Evolutionary conservation across 2,797 vertebrate genomes (phyloP), one percentile per base, ranked within the genome.

Genomic region (Dryobates pubescens): DNA sequence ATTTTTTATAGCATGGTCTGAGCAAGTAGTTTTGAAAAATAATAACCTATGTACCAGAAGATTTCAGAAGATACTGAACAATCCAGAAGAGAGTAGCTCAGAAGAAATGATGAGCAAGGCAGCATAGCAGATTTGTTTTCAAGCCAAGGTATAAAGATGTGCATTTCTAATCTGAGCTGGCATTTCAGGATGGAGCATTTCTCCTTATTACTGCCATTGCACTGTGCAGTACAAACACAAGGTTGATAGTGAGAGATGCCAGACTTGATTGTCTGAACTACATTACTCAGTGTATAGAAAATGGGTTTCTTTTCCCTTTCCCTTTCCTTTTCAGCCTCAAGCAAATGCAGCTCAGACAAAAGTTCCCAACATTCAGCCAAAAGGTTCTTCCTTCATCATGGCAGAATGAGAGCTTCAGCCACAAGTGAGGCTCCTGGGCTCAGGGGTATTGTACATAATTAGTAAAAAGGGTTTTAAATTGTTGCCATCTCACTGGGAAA

Each of bases 21-120:
- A 86, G 57, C 1, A 12, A 88, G 57, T 69, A 74, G 78, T 94
- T 94, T 73, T 81, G 47, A 85, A 94, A 94, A 89, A 84, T 82
- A 92, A 47, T 86, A 82, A 69, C 7, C 3, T 56, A 63, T 32
- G 22, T 94, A 89, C 65, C 4, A 1, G 78, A n/a, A 83, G 30
- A 83, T 92, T 96, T 61, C 62, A 51, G 36, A 71, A 93, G 74
- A 86, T 93, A 89, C 19, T 91, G 88, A 93, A 63, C 70, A 58
- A 75, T 80, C 34, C 27, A 27, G 51, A 89, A 81, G 32, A 78
- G 30, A 14, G 43, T 58, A 86, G 58, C 82, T 94, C 64, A 63
- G 36, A 45, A 88, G 79, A 82, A 89, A 83, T 90, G 6, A 93
- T 73, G 45, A 84, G 59, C 3, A 4, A 88, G 76, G 85, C 54